A percentile compares a stretch with the other conserved stretches of the same genome.
Evolutionary conservation across 2,888 invertebrate genomes (phyloP).

Genomic region (Torymus texanus): DNA sequence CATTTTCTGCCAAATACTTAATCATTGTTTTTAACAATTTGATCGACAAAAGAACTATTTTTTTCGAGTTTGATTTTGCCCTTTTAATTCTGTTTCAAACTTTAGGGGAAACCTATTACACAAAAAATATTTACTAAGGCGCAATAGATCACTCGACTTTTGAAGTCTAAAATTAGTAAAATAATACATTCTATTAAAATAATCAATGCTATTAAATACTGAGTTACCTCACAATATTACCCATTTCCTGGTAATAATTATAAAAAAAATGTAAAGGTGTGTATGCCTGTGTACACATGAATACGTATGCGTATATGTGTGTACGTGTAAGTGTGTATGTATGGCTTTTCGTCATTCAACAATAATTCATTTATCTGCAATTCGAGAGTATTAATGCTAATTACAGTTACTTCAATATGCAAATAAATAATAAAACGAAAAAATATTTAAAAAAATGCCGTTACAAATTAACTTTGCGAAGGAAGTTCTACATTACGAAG

Average conservation of each 20-base stretch:
- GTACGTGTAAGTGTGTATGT: slow-evolving; percentile 20
- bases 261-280: slow-evolving; percentile 24
- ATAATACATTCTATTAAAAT: slow-evolving; percentile 43
- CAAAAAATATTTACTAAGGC: slow-evolving; percentile 35
- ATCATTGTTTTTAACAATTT: slow-evolving; percentile 14
- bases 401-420: slow-evolving; percentile 61
- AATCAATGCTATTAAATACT: slow-evolving; percentile 49
- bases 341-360: slow-evolving; percentile 44
- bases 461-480: slow-evolving; percentile 45
- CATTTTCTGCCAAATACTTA: slow-evolving; percentile 17
- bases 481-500: slow-evolving; percentile 45
- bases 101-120: slow-evolving; percentile 6
- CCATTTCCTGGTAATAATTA: slow-evolving; percentile 43
- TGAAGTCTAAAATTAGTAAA: slow-evolving; percentile 38
- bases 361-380: slow-evolving; percentile 59
- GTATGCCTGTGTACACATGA: slow-evolving; percentile 22
- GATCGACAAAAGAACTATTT: slow-evolving; percentile 25
- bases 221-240: slow-evolving; percentile 39
- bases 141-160: slow-evolving; percentile 33
- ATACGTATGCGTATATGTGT: slow-evolving; percentile 27
- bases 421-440: slow-evolving; percentile 62
- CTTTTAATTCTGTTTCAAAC: slow-evolving; percentile 24
- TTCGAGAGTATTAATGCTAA: slow-evolving; percentile 59
- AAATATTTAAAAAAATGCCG: slow-evolving; percentile 50
- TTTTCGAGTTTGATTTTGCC: slow-evolving; percentile 29